Percentiles rank a stretch among this genome's conserved stretches.
Conservation (phyloP, 2,888 invertebrate genomes). For the Machimus rusticus region DNA sequence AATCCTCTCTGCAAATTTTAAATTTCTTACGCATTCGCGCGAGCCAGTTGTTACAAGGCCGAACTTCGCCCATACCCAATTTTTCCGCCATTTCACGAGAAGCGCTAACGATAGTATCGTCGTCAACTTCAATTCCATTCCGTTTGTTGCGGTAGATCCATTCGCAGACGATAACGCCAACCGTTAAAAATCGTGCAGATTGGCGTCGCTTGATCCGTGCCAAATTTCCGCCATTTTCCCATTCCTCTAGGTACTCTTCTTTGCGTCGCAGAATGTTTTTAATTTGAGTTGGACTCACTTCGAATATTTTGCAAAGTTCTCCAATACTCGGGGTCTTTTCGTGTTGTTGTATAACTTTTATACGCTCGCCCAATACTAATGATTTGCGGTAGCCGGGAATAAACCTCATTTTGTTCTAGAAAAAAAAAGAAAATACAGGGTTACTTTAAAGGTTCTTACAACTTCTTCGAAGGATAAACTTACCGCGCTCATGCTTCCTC, state of each 20-base stretch:
- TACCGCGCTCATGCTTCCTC: background rate
- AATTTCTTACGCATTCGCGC: slow-evolving; percentile 33
- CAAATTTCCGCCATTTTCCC: background rate
- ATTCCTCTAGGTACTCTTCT: slow-evolving; percentile 16
- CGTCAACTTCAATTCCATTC: background rate
- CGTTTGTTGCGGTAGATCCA: slow-evolving; percentile 18
- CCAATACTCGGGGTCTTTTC: background rate
- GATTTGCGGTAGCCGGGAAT: background rate
- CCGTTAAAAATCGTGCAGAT: background rate
- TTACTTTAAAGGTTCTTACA: background rate
- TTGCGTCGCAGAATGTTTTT: slow-evolving; percentile 37
- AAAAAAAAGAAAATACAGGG: background rate
- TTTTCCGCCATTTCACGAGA: background rate
- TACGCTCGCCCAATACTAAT: slow-evolving; percentile 11
- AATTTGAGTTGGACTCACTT: slow-evolving; percentile 25
- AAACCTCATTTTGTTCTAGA: background rate
- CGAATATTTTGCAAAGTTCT: background rate
- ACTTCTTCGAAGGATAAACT: background rate
- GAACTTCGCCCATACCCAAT: background rate
- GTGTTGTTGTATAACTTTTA: slow-evolving; percentile 19
- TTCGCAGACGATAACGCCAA: slow-evolving; percentile 14
- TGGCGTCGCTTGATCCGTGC: slow-evolving; percentile 4
- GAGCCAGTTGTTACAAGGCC: slow-evolving; percentile 35
- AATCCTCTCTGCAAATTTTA: slow-evolving; percentile 18
- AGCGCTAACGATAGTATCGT: background rate